Percentiles rank a stretch among this genome's conserved stretches.
Evolutionary conservation across 2,888 invertebrate genomes (phyloP).

Genomic region (Drosophila fulvimacula): DNA sequence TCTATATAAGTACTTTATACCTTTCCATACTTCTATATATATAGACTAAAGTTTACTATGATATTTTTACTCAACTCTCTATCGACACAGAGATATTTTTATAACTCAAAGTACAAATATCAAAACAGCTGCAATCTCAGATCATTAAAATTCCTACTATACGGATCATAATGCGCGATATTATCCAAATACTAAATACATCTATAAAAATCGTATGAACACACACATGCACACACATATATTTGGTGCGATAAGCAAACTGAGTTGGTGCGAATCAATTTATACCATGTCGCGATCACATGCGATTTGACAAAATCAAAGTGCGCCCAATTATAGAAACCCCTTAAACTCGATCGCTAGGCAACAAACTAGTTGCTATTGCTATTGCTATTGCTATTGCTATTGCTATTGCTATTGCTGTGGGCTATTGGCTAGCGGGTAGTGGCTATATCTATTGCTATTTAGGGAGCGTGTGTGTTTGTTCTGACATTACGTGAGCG

Average conservation of each 20-base stretch:
- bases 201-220: no score
- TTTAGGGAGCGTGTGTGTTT: conserved; percentile 33
- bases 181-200: not conserved
- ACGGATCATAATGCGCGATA: not conserved
- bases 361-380: conserved; percentile 33
- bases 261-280: conserved; percentile 2
- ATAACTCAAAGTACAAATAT: not conserved
- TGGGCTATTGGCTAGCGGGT: not conserved
- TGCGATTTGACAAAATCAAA: conserved; percentile 44
- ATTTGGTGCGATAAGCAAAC: conserved; percentile 9
- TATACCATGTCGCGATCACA: conserved; percentile 16
- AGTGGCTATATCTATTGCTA: conserved; percentile 7
- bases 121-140: not conserved
- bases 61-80: not conserved
- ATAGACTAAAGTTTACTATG: no score
- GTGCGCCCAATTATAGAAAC: conserved; percentile 47
- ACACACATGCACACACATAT: no score
- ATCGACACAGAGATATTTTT: not conserved
- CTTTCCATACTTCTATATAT: no score
- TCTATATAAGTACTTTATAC: no score
- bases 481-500: conserved; percentile 50
- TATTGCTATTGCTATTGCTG: no score
- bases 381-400: not conserved
- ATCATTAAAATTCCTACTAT: not conserved
- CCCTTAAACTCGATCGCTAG: conserved; percentile 27